Base-by-base conservation (phyloP, 2,797 vertebrate genomes). In the Bovichtus variegatus region DNA sequence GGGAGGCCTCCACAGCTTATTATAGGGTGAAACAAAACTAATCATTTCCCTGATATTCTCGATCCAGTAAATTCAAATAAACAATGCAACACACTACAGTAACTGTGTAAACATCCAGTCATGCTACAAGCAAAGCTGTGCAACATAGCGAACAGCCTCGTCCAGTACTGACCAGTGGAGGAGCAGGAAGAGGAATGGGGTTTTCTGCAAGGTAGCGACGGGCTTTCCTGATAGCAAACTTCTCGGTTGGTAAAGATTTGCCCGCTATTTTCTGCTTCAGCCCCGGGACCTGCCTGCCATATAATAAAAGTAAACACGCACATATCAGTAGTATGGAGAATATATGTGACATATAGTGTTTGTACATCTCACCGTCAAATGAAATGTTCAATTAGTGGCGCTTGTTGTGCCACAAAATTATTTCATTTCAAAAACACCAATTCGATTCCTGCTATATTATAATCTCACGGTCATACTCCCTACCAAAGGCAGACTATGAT, bases 201-300 rank as follows among this genome's bases (percentile, higher is more conserved):
- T 94, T 96, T 78, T 97, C 93, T 44, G 93, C 89, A 57, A 97
- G 95, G 83, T 99, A 99, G 10, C 98, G 95, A 10, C 97, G 96
- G 4, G 97, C 97, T 92, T 99, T 99, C 70, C 97, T 95, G 90
- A 99, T 98, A 8, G 98, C 98, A 93, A 99, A 99, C 93, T 99
- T 99, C 90, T 99, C 98, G 0, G 98, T 99, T 47, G 98, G 98
- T 78, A 99, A 92, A 76, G 98, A 99, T 86, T 99, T 99, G 70
- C 98, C 98, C 5, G 98, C 98, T 72, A 99, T 99, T 95, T 99
- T 99, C 94, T 99, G 96, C 91, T 99, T 99, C 90, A 99, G 91
- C 54, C 93, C 93, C 34, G 96, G 96, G 27, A 99, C 97, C 80
- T 96, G 95, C 89, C 98, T 99, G 92, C 57, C 94, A 88, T 43